Conservation (phyloP, 2,113 vertebrate genomes). For the Cyprinodon variegatus region DNA sequence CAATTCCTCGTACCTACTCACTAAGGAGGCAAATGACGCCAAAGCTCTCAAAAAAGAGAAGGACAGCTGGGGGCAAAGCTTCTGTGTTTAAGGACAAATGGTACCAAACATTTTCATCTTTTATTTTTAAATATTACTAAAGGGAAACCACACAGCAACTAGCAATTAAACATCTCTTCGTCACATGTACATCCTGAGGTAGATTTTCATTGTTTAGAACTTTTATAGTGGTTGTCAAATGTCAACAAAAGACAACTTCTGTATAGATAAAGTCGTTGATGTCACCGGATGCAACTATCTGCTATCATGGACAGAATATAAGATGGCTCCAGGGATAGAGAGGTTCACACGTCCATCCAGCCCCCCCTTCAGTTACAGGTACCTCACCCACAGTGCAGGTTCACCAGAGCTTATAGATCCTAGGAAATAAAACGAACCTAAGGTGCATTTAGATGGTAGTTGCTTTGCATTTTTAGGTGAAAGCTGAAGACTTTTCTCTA, state of each 20-base stretch:
- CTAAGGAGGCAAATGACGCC: constrained; percentile 34
- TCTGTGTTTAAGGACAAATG: constrained; percentile 36
- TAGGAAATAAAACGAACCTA: neutral
- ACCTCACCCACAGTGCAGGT: neutral
- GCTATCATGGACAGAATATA: constrained; percentile 12
- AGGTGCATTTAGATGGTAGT: neutral
- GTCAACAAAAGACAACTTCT: constrained; percentile 65
- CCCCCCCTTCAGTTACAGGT: neutral
- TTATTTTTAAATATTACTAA: constrained; percentile 35
- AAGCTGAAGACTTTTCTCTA: neutral
- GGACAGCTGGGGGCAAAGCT: constrained; percentile 55
- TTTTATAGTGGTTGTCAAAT: constrained; percentile 76
- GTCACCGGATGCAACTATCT: constrained; percentile 31
- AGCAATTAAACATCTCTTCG: constrained; percentile 46
- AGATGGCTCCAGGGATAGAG: constrained; percentile 4
- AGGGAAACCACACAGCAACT: constrained; percentile 59
- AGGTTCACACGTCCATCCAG: neutral
- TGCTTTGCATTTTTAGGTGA: neutral
- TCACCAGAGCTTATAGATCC: neutral
- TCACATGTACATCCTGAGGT: constrained; percentile 86
- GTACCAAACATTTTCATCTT: constrained; percentile 14
- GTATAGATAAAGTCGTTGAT: constrained; percentile 37
- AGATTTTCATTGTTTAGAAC: constrained; percentile 82
- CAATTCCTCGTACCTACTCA: neutral
- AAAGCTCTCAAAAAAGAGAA: constrained; percentile 40